phyloP scores from a whole-genome alignment of 1,140 invertebrate genomes.

The Euura lappo region DNA sequence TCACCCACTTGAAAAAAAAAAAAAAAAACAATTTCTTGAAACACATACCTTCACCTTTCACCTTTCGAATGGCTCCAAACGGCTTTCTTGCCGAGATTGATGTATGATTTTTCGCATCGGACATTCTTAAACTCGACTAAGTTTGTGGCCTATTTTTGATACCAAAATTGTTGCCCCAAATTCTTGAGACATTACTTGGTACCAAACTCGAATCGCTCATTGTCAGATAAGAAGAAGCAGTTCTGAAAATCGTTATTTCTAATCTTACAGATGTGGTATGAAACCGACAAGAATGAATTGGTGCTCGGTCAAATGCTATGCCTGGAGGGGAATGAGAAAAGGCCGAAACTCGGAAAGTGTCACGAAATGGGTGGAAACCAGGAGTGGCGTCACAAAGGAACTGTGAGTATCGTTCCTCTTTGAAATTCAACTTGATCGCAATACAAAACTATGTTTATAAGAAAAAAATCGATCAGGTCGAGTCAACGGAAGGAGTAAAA shows the following conservation, averaged over 20 bases:
- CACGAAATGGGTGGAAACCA: constrained; percentile 90
- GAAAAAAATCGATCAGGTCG: constrained; percentile 18
- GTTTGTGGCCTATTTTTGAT: too few species aligned
- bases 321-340: constrained; percentile 73
- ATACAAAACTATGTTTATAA: background rate
- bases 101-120: too few species aligned
- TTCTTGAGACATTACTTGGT: too few species aligned
- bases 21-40: constrained; percentile 10
- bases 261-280: constrained; percentile 77
- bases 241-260: background rate
- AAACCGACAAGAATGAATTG: constrained; percentile 86
- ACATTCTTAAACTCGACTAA: too few species aligned
- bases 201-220: too few species aligned
- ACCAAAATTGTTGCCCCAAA: too few species aligned
- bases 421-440: background rate
- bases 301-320: constrained; percentile 85
- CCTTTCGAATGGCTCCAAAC: too few species aligned
- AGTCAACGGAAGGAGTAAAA: too few species aligned
- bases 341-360: constrained; percentile 83
- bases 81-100: too few species aligned
- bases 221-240: too few species aligned
- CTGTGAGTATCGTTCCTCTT: constrained; percentile 58
- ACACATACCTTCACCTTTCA: too few species aligned
- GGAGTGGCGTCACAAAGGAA: constrained; percentile 82
- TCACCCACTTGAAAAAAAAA: constrained; percentile 9